Percentiles rank a stretch among this genome's conserved stretches.
phyloP scores from a whole-genome alignment of 2,797 vertebrate species.

The Loris lydekkerianus region DNA sequence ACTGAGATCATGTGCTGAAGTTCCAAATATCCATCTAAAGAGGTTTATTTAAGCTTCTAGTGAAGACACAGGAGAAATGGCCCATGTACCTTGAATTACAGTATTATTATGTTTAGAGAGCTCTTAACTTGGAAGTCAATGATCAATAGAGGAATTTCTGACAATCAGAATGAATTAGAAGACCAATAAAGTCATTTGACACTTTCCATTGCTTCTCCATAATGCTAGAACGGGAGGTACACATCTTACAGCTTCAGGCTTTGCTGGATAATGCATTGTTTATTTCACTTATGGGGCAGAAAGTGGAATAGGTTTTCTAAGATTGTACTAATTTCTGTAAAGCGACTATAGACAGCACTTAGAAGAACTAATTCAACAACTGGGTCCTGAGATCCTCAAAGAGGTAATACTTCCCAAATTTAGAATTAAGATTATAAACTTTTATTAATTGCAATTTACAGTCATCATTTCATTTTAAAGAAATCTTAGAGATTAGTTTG shows the following conservation, averaged over 20 bases:
- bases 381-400: not conserved
- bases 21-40: not conserved
- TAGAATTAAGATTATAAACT: conserved; percentile 25
- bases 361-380: conserved; percentile 33
- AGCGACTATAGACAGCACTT: not conserved
- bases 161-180: conserved; percentile 12
- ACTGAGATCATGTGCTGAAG: not conserved
- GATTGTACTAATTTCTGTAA: conserved; percentile 1
- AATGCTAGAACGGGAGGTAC: not conserved
- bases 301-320: not conserved
- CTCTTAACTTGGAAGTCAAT: conserved; percentile 17
- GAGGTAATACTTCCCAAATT: conserved; percentile 26
- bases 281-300: conserved; percentile 41
- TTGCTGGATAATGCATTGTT: conserved; percentile 23
- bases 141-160: conserved; percentile 23
- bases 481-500: conserved; percentile 25
- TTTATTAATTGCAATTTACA: conserved; percentile 53
- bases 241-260: not conserved
- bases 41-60: conserved; percentile 31
- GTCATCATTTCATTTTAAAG: conserved; percentile 2
- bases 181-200: not conserved
- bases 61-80: conserved; percentile 18
- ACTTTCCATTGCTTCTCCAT: not conserved
- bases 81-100: not conserved
- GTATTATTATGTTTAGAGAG: conserved; percentile 15